Percentiles rank a stretch among this genome's conserved stretches.
phyloP scores from a whole-genome alignment of 2,888 invertebrate genomes.

The Calameuta idolon region DNA sequence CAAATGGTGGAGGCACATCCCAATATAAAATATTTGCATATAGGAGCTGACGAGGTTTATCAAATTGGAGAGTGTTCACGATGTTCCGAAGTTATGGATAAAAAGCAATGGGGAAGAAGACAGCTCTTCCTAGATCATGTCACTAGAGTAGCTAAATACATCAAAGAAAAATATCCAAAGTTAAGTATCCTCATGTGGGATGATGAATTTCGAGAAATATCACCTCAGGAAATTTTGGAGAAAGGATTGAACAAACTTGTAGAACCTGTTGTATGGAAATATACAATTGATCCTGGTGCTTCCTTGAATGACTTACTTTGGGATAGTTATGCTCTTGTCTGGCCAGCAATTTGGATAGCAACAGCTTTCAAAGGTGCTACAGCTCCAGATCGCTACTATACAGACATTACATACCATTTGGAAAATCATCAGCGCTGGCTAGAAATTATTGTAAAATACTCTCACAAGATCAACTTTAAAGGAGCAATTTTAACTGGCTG shows the following conservation, averaged over 20 bases:
- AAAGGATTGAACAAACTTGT: conserved; percentile 69
- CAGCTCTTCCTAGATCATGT: conserved; percentile 76
- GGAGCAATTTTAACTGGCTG: conserved; percentile 80
- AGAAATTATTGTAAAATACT: conserved; percentile 70
- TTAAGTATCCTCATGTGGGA: conserved; percentile 83
- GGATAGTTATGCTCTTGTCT: conserved; percentile 73
- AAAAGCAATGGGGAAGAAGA: conserved; percentile 68
- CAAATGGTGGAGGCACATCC: conserved; percentile 76
- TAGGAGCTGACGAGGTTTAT: conserved; percentile 88
- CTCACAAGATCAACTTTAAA: conserved; percentile 69
- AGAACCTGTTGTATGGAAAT: conserved; percentile 81
- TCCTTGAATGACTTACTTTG: conserved; percentile 68
- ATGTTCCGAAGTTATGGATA: conserved; percentile 68
- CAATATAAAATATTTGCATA: conserved; percentile 72
- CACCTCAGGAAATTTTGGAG: conserved; percentile 66
- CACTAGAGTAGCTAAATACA: conserved; percentile 67
- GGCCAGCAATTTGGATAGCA: conserved; percentile 82
- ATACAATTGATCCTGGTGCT: conserved; percentile 67
- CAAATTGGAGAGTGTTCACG: conserved; percentile 75
- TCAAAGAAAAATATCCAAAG: conserved; percentile 68
- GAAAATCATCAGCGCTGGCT: conserved; percentile 82
- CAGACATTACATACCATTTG: conserved; percentile 74
- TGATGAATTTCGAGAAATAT: conserved; percentile 79
- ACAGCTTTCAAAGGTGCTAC: conserved; percentile 88
- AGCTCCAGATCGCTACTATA: conserved; percentile 68